phyloP scores from a whole-genome alignment of 2,888 invertebrate genomes.

The Pandemis heparana region DNA sequence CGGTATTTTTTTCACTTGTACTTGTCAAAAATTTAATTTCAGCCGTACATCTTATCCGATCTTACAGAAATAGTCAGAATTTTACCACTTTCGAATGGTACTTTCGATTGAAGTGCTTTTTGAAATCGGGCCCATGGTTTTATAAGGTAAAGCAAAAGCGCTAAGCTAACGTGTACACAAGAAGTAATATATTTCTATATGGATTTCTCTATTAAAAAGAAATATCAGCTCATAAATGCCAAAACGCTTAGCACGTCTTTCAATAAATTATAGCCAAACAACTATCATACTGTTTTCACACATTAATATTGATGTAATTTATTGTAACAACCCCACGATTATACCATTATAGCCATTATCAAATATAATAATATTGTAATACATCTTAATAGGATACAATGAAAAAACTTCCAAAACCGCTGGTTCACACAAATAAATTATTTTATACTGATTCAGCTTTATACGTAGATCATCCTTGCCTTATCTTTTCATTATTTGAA shows the following conservation, averaged over 20 bases:
- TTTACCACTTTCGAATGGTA: too few species aligned
- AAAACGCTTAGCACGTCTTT: slow-evolving; percentile 13
- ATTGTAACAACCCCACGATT: slow-evolving; percentile 29
- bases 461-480: too few species aligned
- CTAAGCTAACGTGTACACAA: too few species aligned
- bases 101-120: too few species aligned
- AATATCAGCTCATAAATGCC: slow-evolving; percentile 7
- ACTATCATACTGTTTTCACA: slow-evolving; percentile 16
- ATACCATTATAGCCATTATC: slow-evolving; percentile 27
- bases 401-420: slow-evolving; percentile 21
- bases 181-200: neutral
- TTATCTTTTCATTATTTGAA: too few species aligned
- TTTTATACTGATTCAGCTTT: neutral
- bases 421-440: slow-evolving; percentile 21
- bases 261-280: slow-evolving; percentile 10
- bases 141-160: too few species aligned
- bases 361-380: slow-evolving; percentile 27
- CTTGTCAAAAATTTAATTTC: too few species aligned
- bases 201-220: neutral
- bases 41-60: too few species aligned
- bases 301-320: slow-evolving; percentile 19
- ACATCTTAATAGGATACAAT: slow-evolving; percentile 21
- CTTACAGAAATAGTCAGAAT: too few species aligned
- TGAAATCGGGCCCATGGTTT: too few species aligned
- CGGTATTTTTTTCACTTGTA: too few species aligned